Evolutionary conservation across 2,797 vertebrate species (phyloP).

Genomic region (Rhinoraja longicauda): DNA sequence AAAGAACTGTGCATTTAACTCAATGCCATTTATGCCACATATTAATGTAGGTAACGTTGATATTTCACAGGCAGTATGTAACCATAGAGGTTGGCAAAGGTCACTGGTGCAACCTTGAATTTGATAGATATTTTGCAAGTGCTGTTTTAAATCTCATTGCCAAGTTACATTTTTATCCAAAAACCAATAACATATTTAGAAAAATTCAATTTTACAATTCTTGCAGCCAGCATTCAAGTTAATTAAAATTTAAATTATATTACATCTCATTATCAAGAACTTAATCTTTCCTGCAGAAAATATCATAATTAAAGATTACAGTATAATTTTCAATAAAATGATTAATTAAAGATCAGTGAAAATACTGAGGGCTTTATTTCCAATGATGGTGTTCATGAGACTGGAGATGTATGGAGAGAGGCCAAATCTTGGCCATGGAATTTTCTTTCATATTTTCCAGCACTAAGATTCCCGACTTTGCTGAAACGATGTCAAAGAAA

Average conservation of each 20-base stretch:
- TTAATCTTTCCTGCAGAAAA: constrained; percentile 19
- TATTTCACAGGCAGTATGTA: not conserved
- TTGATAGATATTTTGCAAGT: not conserved
- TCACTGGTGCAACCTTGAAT: not conserved
- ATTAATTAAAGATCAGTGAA: constrained; percentile 22
- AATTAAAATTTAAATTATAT: constrained; percentile 36
- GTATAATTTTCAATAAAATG: constrained; percentile 2
- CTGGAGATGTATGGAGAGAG: not conserved
- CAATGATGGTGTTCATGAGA: not conserved
- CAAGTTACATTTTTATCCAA: not conserved
- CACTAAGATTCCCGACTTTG: not conserved
- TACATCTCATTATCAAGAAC: constrained; percentile 12
- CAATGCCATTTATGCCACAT: not conserved
- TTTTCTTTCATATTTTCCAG: not conserved
- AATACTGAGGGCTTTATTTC: not conserved
- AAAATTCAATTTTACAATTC: not conserved
- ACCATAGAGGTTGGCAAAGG: not conserved
- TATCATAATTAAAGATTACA: not conserved
- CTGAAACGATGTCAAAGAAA: not conserved
- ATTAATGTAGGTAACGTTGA: not conserved
- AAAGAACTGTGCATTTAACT: not conserved
- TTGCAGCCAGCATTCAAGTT: not conserved
- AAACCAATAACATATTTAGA: not conserved
- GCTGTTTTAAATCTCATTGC: not conserved
- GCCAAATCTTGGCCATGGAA: not conserved